Conservation (phyloP, 1,140 invertebrate species). For the Drosophila ironensis region DNA sequence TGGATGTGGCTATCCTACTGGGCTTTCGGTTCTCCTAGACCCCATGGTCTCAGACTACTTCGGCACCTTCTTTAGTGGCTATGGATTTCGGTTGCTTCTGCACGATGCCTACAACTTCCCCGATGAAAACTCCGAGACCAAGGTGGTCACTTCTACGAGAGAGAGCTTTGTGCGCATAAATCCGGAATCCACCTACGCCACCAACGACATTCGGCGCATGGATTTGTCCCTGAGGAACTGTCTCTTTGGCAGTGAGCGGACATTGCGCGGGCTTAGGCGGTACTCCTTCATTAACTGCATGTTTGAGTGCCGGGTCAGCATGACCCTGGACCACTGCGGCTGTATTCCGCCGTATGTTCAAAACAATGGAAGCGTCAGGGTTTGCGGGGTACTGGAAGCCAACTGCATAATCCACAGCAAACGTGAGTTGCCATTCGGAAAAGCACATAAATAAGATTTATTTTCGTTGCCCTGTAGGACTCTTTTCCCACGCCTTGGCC, state of each 20-base stretch:
- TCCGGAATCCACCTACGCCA: conserved; percentile 85
- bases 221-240: conserved; percentile 83
- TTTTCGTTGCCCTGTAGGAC: conserved; percentile 12
- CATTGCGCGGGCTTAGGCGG: conserved; percentile 73
- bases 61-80: conserved; percentile 76
- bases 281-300: conserved; percentile 87
- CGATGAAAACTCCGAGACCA: conserved; percentile 84
- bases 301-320: conserved; percentile 83
- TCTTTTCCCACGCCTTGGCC: conserved; percentile 64
- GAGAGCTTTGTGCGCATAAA: conserved; percentile 85
- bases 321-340: conserved; percentile 83
- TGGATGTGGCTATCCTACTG: conserved; percentile 86
- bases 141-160: conserved; percentile 83
- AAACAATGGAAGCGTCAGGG: conserved; percentile 77
- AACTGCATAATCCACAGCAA: conserved; percentile 63
- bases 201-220: conserved; percentile 83
- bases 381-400: conserved; percentile 49
- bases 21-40: conserved; percentile 84
- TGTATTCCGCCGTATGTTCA: conserved; percentile 85
- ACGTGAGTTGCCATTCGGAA: conserved; percentile 28
- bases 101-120: conserved; percentile 85
- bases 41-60: conserved; percentile 83
- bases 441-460: neutral
- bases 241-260: conserved; percentile 84
- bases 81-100: conserved; percentile 82